Base-by-base conservation (phyloP, 2,888 invertebrate species). In the Alviniconcha strummeri region DNA sequence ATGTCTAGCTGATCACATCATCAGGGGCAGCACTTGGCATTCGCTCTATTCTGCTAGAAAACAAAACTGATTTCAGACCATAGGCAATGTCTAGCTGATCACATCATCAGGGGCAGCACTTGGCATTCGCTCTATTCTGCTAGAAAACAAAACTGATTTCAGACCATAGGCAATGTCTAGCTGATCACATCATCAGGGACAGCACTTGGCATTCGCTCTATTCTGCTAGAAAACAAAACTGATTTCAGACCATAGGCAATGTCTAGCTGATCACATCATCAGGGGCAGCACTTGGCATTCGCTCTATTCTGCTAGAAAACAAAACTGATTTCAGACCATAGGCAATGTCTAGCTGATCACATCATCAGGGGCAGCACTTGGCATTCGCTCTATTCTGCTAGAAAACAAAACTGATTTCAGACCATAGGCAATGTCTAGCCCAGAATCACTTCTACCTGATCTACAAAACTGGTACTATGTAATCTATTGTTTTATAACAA, bases 221-320 rank as follows among this genome's bases (percentile, higher is more conserved):
- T 36, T 54, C 76, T 80, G 55, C 80, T 54, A 36, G 36, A 36
- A 36, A 36, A 36, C 3, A 36, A 36, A 36, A 36, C 36, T 36
- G 36, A 36, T 75, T 81, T 19, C 19, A 56, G n/a, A 64, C 64
- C 64, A 64, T 13, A 1, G 1, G 15, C 69, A 64, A 5, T 52
- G 52, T 52, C 15, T 54, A 86, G 55, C 87, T 88, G n/a, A 90
- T 84, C 19, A 90, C 79, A 55, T 90, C 90, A 64, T 89, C 88
- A 4, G 78, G 76, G 6, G 82, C 55, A n/a, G 54, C 52, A n/a
- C 71, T 60, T 55, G 72, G 13, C 19, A 83, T n/a, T 2, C 83
- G 79, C n/a, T 84, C 82, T 13, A 84, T 36, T 54, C 76, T 80
- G 55, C 80, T 54, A n/a, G n/a, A n/a, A n/a, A n/a, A n/a, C n/a